A percentile compares a stretch with the other conserved stretches of the same genome.
Conservation (phyloP, 2,113 vertebrate genomes). For the Indicator indicator region DNA sequence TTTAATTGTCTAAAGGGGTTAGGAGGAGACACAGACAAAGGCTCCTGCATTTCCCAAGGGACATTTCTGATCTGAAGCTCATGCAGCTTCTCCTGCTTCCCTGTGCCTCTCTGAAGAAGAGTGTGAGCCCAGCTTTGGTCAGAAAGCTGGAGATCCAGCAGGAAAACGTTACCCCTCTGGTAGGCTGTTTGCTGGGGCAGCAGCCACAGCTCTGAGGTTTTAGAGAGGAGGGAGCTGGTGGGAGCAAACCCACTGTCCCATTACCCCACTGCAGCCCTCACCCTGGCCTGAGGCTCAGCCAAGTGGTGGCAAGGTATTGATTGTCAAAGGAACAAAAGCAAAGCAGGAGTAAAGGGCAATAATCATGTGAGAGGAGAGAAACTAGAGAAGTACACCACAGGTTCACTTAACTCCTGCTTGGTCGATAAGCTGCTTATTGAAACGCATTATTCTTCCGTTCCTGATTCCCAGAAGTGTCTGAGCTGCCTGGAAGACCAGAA, state of each 20-base stretch:
- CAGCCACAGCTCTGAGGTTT: rapidly evolving
- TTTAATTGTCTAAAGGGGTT: not conserved
- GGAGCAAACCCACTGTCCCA: not conserved
- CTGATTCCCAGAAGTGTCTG: conserved; percentile 42
- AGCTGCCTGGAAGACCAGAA: conserved; percentile 12
- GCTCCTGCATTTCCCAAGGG: not conserved
- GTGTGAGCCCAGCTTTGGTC: not conserved
- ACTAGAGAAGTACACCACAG: conserved; percentile 38
- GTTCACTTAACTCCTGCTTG: conserved; percentile 55
- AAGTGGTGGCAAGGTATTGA: not conserved
- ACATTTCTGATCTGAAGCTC: not conserved
- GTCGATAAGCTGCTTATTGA: conserved; percentile 59
- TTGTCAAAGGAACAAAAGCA: conserved; percentile 25
- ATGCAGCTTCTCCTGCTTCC: not conserved
- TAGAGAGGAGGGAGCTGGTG: not conserved
- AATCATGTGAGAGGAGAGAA: not conserved
- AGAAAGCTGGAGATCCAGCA: not conserved
- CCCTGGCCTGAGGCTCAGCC: not conserved
- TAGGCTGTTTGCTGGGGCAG: not conserved
- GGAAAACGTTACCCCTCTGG: rapidly evolving
- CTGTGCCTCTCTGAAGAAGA: not conserved
- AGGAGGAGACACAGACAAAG: not conserved
- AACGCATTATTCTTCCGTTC: conserved; percentile 58
- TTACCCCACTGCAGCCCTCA: not conserved
- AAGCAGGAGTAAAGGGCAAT: conserved; percentile 15